phyloP scores from a whole-genome alignment of 2,113 vertebrate genomes.

The Passer montanus region DNA sequence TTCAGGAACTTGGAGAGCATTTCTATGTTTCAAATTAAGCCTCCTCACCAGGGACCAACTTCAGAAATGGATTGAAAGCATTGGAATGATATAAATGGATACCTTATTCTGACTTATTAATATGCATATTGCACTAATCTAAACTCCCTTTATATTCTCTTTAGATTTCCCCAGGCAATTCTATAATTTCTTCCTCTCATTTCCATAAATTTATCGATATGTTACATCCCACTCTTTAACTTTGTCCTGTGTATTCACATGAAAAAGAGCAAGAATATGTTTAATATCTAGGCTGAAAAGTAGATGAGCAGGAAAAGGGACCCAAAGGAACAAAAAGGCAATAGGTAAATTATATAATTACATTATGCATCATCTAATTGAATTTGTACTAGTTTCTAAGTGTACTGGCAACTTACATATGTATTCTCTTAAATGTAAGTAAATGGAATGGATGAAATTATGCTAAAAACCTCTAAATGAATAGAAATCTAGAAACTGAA shows the following conservation, averaged over 20 bases:
- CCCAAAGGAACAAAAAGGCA: neutral
- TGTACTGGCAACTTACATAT: neutral
- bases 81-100: neutral
- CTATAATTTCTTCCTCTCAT: neutral
- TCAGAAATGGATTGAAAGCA: neutral
- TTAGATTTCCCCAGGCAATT: neutral
- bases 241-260: neutral
- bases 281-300: conserved; percentile 2
- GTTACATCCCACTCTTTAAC: neutral
- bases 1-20: neutral
- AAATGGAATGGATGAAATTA: neutral
- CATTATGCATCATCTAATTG: neutral
- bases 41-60: conserved; percentile 9
- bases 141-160: neutral
- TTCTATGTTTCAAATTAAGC: conserved; percentile 29
- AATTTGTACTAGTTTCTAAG: neutral
- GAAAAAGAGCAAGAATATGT: neutral
- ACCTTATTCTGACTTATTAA: conserved; percentile 30
- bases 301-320: neutral
- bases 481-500: neutral
- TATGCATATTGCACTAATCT: conserved; percentile 26
- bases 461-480: neutral
- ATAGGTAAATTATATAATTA: neutral
- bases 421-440: neutral
- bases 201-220: conserved; percentile 21